These are phyloP conservation scores for Paguma larvata DNA, from an alignment of 2,797 vertebrate genomes.

Conservation along the genomic window DNA sequence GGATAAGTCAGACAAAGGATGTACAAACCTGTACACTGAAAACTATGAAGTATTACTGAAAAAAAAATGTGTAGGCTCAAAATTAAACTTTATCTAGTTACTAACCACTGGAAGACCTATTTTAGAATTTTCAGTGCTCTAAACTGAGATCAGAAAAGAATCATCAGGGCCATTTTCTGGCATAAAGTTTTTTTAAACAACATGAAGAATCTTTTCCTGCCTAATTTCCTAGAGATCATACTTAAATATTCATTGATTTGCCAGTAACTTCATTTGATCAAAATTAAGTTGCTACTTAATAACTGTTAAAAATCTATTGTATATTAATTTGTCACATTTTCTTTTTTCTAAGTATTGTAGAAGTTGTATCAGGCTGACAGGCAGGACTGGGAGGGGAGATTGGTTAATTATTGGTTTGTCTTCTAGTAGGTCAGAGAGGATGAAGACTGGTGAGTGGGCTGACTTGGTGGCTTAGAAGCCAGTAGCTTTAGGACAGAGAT, in stretches of 20 bases:
- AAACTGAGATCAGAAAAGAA: background rate
- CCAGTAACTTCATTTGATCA: slow-evolving; percentile 46
- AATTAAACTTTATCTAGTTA: background rate
- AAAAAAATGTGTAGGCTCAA: background rate
- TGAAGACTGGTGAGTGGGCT: background rate
- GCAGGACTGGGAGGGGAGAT: background rate
- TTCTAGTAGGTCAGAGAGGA: background rate
- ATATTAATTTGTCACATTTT: background rate
- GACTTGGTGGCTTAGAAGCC: background rate
- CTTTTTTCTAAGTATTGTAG: background rate
- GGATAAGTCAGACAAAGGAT: background rate
- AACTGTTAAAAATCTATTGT: slow-evolving; percentile 16
- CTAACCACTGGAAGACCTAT: background rate
- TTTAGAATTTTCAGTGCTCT: background rate
- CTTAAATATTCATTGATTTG: slow-evolving; percentile 5
- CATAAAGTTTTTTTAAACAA: background rate
- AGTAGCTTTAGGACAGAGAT: background rate
- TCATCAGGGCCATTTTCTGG: background rate
- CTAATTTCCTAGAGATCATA: background rate
- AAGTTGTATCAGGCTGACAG: background rate
- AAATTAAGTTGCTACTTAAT: slow-evolving; percentile 19
- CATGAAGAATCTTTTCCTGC: background rate
- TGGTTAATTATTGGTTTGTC: slow-evolving; percentile 12
- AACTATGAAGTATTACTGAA: background rate
- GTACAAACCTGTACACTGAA: background rate